Evolutionary conservation across 2,888 invertebrate species (phyloP), one percentile per base, ranked within the genome.

Genomic region (Ormyrus nitidulus): DNA sequence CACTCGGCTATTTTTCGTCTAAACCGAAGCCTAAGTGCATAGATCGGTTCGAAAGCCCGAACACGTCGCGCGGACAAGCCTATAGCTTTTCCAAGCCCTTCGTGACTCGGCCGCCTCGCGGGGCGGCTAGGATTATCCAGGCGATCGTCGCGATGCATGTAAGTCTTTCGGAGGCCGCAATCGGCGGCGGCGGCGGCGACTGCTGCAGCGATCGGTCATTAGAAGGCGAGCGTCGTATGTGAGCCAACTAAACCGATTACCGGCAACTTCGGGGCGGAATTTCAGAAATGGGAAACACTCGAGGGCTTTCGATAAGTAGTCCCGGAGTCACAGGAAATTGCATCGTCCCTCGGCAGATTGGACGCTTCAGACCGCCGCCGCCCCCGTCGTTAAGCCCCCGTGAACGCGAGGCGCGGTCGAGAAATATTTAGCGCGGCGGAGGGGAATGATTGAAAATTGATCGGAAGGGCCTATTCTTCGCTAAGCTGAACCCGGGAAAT

Each of bases 321-420:
- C 68, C 66, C 74, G 65, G 74, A 74, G 74, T 65, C 74, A 34
- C 66, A 66, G 75, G 75, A 75, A 75, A 75, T 75, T 75, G 75
- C 75, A 68, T 75, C 75, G 75, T 75, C 68, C 75, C 75, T 75
- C 68, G 66, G 75, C 59, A 74, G 74, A 75, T 75, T 75, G 75
- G 75, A 75, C 68, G 66, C 68, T 46, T 59, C 59, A 64, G 62
- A 46, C 62, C 62, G 46, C 64, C 51, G 48, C 70, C 58, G 10
- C 65, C 65, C 56, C 46, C 62, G 34, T 10, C 10, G 56, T 58
- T 58, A 13, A 68, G 53, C 34, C 44, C 44, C 46, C 44, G 8
- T 8, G 51, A 71, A 10, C 19, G 51, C 44, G 44, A 51, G 13
- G 53, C 54, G 51, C 62, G 49, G 34, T 53, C 11, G 53, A 53